Conservation (phyloP, 2,113 vertebrate species). For the Sebastes fasciatus region DNA sequence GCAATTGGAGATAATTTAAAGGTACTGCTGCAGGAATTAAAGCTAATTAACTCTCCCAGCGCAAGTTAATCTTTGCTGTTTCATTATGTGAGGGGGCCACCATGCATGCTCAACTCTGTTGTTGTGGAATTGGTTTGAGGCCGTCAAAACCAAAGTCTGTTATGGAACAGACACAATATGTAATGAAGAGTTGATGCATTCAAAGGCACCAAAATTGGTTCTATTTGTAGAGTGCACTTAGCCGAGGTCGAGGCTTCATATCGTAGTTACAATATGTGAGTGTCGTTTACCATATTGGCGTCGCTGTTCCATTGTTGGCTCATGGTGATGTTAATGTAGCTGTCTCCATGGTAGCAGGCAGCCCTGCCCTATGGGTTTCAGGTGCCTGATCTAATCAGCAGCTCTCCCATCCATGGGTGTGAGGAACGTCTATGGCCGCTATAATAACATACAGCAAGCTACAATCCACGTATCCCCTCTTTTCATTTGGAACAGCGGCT, state of each 20-base stretch:
- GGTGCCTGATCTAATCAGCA: constrained; percentile 19
- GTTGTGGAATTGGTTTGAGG: constrained; percentile 49
- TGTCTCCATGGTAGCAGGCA: constrained; percentile 24
- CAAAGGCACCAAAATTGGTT: constrained; percentile 29
- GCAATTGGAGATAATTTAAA: constrained; percentile 76
- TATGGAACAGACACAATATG: constrained; percentile 14
- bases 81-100: constrained; percentile 52
- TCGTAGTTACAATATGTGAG: not conserved
- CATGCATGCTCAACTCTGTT: constrained; percentile 23
- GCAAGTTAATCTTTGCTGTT: constrained; percentile 72
- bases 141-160: constrained; percentile 19
- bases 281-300: not conserved
- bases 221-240: constrained; percentile 12
- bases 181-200: constrained; percentile 32
- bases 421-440: not conserved
- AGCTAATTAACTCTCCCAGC: constrained; percentile 73
- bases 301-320: constrained; percentile 5
- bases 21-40: constrained; percentile 69
- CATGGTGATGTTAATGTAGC: constrained; percentile 5
- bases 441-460: constrained; percentile 3
- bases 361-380: constrained; percentile 7
- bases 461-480: constrained; percentile 19
- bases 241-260: not conserved
- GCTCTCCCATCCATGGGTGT: constrained; percentile 8
- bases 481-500: constrained; percentile 35